Percentiles rank a stretch among this genome's conserved stretches.
phyloP scores from a whole-genome alignment of 2,113 vertebrate genomes.

The Hippocampus barbouri region DNA sequence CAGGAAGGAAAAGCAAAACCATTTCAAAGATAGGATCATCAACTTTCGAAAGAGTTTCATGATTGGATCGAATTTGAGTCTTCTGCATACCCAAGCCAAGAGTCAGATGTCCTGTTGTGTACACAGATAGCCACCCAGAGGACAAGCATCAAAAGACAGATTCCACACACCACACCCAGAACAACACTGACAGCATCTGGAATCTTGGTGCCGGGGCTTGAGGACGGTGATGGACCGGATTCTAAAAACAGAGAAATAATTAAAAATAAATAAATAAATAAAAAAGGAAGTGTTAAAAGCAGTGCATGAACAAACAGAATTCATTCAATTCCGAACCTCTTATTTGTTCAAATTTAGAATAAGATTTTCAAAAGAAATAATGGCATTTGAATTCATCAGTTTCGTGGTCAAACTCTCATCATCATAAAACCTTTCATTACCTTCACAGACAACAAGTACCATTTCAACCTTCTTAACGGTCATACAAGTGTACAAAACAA shows the following conservation, averaged over 20 bases:
- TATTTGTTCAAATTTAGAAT: background rate
- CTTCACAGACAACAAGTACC: no score
- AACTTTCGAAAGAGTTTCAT: background rate
- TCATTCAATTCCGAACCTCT: background rate
- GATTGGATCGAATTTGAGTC: slow-evolving; percentile 9
- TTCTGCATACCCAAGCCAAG: slow-evolving; percentile 78
- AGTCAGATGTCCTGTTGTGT: slow-evolving; percentile 72
- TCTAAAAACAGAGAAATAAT: slow-evolving; percentile 28
- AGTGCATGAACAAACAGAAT: background rate
- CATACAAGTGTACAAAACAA: no score
- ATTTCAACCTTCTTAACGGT: no score
- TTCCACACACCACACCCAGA: slow-evolving; percentile 75
- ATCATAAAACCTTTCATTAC: no score
- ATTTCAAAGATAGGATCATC: slow-evolving; percentile 10
- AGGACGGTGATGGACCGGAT: slow-evolving; percentile 67
- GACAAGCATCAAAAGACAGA: slow-evolving; percentile 73
- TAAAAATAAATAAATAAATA: no score
- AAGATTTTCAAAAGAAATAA: background rate
- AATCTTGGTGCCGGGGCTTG: slow-evolving; percentile 67
- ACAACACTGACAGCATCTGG: slow-evolving; percentile 68
- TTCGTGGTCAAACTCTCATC: background rate
- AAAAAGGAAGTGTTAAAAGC: background rate
- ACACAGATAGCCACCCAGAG: slow-evolving; percentile 73
- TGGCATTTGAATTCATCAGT: background rate
- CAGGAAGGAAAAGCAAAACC: background rate